These are phyloP conservation scores for Sphaerophoria taeniata DNA, from an alignment of 2,888 invertebrate species.

Conservation along the genomic window DNA sequence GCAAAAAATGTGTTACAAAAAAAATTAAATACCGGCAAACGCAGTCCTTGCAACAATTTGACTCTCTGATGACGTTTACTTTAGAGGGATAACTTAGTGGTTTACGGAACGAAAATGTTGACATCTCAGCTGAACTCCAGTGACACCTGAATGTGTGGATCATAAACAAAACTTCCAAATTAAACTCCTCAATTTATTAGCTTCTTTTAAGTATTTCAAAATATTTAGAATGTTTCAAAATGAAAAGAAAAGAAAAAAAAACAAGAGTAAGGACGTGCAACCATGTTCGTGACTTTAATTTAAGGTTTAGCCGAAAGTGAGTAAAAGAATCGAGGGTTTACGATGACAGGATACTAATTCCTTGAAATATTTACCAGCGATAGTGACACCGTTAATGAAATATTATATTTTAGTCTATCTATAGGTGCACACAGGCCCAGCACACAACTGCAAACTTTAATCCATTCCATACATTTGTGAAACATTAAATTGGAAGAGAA, in stretches of 20 bases:
- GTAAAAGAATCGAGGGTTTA: conserved; percentile 14
- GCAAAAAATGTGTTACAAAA: conserved; percentile 9
- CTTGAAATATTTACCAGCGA: conserved; percentile 52
- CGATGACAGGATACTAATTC: conserved; percentile 58
- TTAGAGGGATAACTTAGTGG: conserved; percentile 16
- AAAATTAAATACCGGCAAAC: conserved; percentile 15
- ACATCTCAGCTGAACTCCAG: too few species aligned
- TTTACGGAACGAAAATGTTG: background rate
- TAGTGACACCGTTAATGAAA: conserved; percentile 60
- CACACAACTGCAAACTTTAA: background rate
- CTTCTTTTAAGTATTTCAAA: too few species aligned
- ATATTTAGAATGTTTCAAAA: too few species aligned
- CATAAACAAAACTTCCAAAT: too few species aligned
- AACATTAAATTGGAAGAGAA: background rate
- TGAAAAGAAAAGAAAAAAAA: background rate
- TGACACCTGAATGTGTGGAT: too few species aligned
- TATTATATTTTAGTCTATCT: conserved; percentile 35
- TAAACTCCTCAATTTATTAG: too few species aligned
- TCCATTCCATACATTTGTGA: background rate
- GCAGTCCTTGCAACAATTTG: conserved; percentile 53
- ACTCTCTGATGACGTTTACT: conserved; percentile 47
- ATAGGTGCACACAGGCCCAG: background rate
- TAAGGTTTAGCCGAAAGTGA: background rate
- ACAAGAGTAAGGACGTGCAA: background rate
- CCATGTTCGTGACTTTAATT: background rate